phyloP scores from a whole-genome alignment of 64 coral and sea anemone genomes.

The Actinia tenebrosa region DNA sequence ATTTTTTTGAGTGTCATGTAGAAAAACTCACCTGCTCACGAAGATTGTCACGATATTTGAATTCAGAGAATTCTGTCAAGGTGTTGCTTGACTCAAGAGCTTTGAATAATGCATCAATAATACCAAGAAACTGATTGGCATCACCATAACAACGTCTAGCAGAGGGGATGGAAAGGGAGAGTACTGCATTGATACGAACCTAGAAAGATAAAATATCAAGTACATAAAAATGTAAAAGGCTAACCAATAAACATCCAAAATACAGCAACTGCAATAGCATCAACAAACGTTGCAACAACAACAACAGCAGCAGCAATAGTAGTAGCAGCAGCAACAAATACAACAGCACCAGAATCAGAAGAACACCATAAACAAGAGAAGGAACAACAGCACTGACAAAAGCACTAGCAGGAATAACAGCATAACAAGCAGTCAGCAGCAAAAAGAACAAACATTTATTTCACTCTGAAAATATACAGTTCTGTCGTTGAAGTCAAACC shows the following conservation, averaged over 20 bases:
- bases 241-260: too few species aligned
- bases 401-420: too few species aligned
- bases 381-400: too few species aligned
- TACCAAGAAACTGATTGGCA: conserved; percentile 31
- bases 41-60: conserved; percentile 85
- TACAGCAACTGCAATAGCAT: too few species aligned
- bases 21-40: conserved; percentile 60
- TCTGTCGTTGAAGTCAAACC: conserved; percentile 29
- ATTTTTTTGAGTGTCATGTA: too few species aligned
- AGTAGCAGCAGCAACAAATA: too few species aligned
- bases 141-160: conserved; percentile 80
- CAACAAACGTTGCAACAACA: too few species aligned
- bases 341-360: background rate
- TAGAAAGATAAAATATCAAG: background rate
- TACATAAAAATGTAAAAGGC: background rate
- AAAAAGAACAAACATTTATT: too few species aligned
- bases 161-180: conserved; percentile 67
- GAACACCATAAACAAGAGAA: background rate
- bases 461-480: too few species aligned
- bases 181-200: conserved; percentile 92
- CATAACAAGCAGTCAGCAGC: too few species aligned
- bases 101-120: conserved; percentile 43
- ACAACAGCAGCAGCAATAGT: too few species aligned
- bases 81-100: conserved; percentile 66
- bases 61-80: conserved; percentile 88